Base-by-base conservation (phyloP, 30 jellyfish, hydroid and myxozoan species). In the Aurelia sp. region DNA sequence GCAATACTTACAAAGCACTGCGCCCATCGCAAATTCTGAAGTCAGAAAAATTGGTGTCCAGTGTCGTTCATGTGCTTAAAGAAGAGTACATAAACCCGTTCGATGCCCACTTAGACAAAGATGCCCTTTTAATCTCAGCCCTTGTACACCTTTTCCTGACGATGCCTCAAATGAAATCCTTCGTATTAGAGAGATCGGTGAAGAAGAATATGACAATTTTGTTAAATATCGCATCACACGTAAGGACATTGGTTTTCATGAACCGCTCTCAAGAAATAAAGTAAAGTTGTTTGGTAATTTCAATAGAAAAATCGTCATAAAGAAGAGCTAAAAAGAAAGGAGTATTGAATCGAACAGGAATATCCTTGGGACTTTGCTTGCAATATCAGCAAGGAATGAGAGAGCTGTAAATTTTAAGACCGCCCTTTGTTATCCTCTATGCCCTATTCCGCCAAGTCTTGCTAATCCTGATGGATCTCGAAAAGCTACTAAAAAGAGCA, bases 391-490 rank as follows among this genome's bases (percentile, higher is more conserved):
- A 33, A 85, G 73, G 35, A 81, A 15, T 50, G 81, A 69, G 52
- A 58, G 60, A 27, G 68, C 84, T 3, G 27, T 85, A 4, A 64
- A 85, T 44, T 48, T 73, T 5, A 66, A 74, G 55, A 67, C 74
- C 3, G 94, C 84, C 7, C 61, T 85, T 6, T 4, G 60, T 18
- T 85, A 74, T 61, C 85, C 94, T 30, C 57, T 85, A 10, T 73
- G 50, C 63, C 86, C 84, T 3, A 91, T 85, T 9, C 83, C 94
- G 6, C 58, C 74, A 23, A 73, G 74, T 61, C 30, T 85, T 4
- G 91, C 94, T 3, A 73, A 62, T 74, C 94, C 94, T 10, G 90
- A 74, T 85, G 94, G 90, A 33, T n/a, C n/a, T n/a, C n/a, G n/a
- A n/a, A n/a, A n/a, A n/a, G n/a, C n/a, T n/a, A n/a, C n/a, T n/a